Evolutionary conservation across 2,113 vertebrate genomes (phyloP).

Genomic region (Fregetta grallaria): DNA sequence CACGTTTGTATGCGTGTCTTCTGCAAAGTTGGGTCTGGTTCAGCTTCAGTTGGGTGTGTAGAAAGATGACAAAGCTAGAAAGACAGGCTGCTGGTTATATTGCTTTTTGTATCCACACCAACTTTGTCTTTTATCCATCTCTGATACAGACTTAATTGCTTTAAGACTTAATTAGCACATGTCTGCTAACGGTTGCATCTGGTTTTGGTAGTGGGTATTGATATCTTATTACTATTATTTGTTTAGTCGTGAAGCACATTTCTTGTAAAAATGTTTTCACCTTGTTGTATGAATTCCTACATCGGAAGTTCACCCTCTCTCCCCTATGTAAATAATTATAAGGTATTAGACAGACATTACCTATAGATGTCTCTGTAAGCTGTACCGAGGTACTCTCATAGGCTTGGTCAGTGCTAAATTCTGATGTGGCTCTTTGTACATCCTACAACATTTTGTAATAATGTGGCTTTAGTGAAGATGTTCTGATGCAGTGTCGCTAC

Average conservation of each 20-base stretch:
- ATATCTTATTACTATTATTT: background rate
- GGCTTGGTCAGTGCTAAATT: background rate
- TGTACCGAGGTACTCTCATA: background rate
- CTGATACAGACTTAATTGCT: slow-evolving; percentile 33
- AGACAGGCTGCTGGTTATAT: slow-evolving; percentile 8
- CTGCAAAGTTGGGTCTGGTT: slow-evolving; percentile 66
- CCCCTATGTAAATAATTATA: slow-evolving; percentile 38
- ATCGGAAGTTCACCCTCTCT: slow-evolving; percentile 48
- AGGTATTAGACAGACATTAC: background rate
- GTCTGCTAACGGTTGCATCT: background rate
- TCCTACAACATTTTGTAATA: background rate
- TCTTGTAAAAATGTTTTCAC: slow-evolving; percentile 18
- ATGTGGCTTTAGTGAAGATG: background rate
- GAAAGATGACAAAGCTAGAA: slow-evolving; percentile 52
- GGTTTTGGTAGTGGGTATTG: background rate
- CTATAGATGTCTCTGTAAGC: slow-evolving; percentile 47
- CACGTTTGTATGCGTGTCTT: slow-evolving; percentile 24
- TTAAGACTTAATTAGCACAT: background rate
- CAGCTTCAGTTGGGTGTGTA: background rate
- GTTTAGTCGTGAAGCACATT: slow-evolving; percentile 25
- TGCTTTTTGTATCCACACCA: background rate
- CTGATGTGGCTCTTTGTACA: background rate
- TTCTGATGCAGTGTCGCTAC: background rate
- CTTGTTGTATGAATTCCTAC: slow-evolving; percentile 25
- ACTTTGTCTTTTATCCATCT: slow-evolving; percentile 23